Base-by-base conservation (phyloP, 2,797 vertebrate genomes). In the Oryzias sinensis region DNA sequence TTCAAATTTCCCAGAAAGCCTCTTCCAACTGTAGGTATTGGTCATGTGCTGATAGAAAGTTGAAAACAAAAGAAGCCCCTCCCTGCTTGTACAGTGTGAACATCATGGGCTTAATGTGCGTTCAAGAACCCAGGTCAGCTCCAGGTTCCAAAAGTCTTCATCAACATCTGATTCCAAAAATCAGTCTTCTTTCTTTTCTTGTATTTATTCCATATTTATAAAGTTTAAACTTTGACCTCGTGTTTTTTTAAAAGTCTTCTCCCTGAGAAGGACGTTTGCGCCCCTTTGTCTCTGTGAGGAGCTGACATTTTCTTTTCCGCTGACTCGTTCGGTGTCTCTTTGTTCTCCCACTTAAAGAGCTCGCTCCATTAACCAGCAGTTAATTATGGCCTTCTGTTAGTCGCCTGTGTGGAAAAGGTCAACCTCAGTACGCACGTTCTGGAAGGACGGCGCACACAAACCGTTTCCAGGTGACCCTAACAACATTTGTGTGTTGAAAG, bases 371-470 rank as follows among this genome's bases (percentile, higher is more conserved):
- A 53, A 47, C 25, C 27, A 5, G 22, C 55, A 56, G 42, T 27
- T 59, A 62, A 72, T 72, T 45, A 60, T 11, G 52, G 44, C 53
- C 22, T 22, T 57, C 63, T 62, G 79, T 77, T 55, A 60, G 55
- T 17, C 42, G 59, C 60, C 70, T 56, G 66, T 7, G 3, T 25
- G 41, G 52, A 43, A 64, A 65, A 70, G 68, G 71, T 72, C 76
- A 60, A 2, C 48, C 16, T 37, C 9, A 11, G 33, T 13, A 3
- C 33, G 33, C 33, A 37, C 33, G 9, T 11, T 11, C 33, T 37
- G 9, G 4, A 37, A 37, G 33, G 33, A 3, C 33, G 9, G 9
- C 33, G 9, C 33, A 11, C 33, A 37, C 3, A 37, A 37, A 37
- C 33, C 9, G 9, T 37, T 9, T 37, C 33, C 33, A 37, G 33